phyloP scores from a whole-genome alignment of 2,888 invertebrate species.

The Sipha maydis region DNA sequence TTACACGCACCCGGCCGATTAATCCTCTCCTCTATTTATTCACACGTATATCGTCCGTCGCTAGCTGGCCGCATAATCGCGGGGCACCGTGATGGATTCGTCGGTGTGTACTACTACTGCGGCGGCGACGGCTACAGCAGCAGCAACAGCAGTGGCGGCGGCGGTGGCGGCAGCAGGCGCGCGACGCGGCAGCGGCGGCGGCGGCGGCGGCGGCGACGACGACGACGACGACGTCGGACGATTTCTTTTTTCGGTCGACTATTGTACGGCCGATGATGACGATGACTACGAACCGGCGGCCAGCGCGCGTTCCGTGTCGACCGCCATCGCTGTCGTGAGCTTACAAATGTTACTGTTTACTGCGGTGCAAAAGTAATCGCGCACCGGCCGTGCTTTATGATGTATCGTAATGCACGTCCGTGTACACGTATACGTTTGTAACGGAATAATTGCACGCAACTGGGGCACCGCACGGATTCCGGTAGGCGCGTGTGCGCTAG shows the following conservation, averaged over 20 bases:
- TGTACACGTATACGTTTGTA: no score
- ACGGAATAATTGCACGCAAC: no score
- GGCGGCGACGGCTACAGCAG: constrained; percentile 6
- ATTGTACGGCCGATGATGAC: constrained; percentile 5
- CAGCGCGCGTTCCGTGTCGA: constrained; percentile 21
- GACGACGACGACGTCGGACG: constrained; percentile 18
- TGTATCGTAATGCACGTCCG: no score
- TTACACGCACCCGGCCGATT: constrained; percentile 50
- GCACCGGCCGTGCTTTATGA: no score
- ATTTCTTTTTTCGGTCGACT: constrained; percentile 56
- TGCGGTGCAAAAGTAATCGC: no score
- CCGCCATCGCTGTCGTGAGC: constrained; percentile 7
- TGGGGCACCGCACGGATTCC: no score
- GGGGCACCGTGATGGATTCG: constrained; percentile 50
- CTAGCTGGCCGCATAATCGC: constrained; percentile 46
- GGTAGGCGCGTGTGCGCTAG: no score
- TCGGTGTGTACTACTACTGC: constrained; percentile 40
- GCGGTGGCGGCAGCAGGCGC: constrained; percentile 3
- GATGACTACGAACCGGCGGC: constrained; percentile 13
- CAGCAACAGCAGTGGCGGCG: neutral
- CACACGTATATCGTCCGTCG: constrained; percentile 50
- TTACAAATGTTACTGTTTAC: neutral
- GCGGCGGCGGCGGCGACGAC: constrained; percentile 20
- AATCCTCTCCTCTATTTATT: constrained; percentile 32
- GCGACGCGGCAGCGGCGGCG: constrained; percentile 40